Base-by-base conservation (phyloP, 2,888 invertebrate species). In the Hemaris fuciformis region DNA sequence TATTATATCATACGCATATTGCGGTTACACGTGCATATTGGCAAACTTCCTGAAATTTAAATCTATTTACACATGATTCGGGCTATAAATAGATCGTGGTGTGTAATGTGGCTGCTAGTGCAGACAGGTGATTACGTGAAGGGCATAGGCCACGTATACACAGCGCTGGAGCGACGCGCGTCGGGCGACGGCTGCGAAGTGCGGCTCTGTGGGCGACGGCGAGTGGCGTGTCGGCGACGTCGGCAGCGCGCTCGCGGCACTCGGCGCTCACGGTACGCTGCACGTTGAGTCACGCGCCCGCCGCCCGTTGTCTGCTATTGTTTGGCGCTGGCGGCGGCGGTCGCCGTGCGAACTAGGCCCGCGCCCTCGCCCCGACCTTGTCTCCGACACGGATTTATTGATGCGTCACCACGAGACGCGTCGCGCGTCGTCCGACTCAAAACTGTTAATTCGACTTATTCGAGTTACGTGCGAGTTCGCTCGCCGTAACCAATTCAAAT, bases 281-380 rank as follows among this genome's bases (percentile, higher is more conserved):
- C 62, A 59, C 62, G 75, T 79, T 88, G 87, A 89, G 80, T 88
- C 89, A 89, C 81, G 83, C 79, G 77, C 67, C 68, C 65, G 75
- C 77, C 53, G 31, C 66, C 67, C 65, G 75, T 77, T 77, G 87
- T 84, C 84, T 87, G 81, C 76, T 74, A 69, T 80, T 84, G 86
- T 85, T 81, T 77, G 81, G 77, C 78, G 76, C 77, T 76, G 76
- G 67, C 74, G 70, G 75, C 71, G 63, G 67, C 73, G 76, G 77
- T 64, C 68, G 71, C 66, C 68, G 70, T 73, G 80, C 70, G 83
- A 83, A 83, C 83, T 85, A 85, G 82, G 76, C 84, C 78, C 81
- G 86, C 86, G 89, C 88, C 89, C 88, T 88, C 89, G 84, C 79
- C 76, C 80, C 88, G 91, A 90, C 91, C 91, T 91, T 90, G 89